phyloP scores from a whole-genome alignment of 2,888 invertebrate genomes.

The Apeira syringaria region DNA sequence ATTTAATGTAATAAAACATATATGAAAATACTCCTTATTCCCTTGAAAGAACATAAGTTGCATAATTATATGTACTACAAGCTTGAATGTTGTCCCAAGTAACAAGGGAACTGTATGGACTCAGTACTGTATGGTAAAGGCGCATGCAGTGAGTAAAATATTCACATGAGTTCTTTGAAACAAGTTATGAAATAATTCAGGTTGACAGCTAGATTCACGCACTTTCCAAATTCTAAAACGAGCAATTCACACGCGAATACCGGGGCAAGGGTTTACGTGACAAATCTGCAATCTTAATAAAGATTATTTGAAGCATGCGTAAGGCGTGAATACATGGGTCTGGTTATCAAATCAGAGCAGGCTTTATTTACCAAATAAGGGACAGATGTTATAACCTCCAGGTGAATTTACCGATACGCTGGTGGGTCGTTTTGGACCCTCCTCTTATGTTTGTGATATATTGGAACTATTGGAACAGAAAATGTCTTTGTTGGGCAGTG shows the following conservation, averaged over 20 bases:
- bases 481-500: slow-evolving; percentile 9
- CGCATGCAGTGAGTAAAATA: background rate
- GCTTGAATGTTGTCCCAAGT: too few relatives aligned
- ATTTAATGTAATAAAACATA: too few relatives aligned
- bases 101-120: too few relatives aligned
- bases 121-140: too few relatives aligned
- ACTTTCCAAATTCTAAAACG: slow-evolving; percentile 1
- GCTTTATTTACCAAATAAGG: slow-evolving; percentile 29
- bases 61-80: too few relatives aligned
- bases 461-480: slow-evolving; percentile 12
- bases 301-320: slow-evolving; percentile 12
- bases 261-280: slow-evolving; percentile 12
- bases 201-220: background rate
- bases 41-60: too few relatives aligned
- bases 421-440: slow-evolving; percentile 3
- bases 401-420: slow-evolving; percentile 28
- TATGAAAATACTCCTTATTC: too few relatives aligned
- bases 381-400: slow-evolving; percentile 31
- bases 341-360: slow-evolving; percentile 28
- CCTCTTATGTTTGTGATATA: slow-evolving; percentile 17
- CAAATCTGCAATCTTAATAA: slow-evolving; percentile 18
- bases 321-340: slow-evolving; percentile 12
- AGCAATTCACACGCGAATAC: slow-evolving; percentile 3
- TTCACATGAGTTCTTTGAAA: background rate
- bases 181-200: background rate